A percentile compares a stretch with the other conserved stretches of the same genome.
Evolutionary conservation across 2,113 vertebrate species (phyloP).

Genomic region (Indri indri): DNA sequence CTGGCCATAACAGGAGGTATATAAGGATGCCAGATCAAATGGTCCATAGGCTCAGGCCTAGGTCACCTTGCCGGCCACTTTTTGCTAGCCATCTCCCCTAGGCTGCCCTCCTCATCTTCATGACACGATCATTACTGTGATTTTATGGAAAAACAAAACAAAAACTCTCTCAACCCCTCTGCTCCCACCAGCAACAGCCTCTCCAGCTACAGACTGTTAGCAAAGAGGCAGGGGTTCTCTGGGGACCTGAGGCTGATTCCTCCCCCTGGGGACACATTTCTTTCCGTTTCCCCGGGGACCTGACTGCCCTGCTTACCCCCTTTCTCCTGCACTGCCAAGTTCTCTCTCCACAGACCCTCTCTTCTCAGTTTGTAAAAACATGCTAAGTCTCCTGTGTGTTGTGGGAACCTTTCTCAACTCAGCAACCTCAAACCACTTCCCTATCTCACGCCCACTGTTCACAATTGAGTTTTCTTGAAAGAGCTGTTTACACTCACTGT

Average conservation of each 20-base stretch:
- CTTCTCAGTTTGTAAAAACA: not conserved
- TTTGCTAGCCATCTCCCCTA: not conserved
- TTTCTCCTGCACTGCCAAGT: not conserved
- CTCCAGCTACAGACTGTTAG: not conserved
- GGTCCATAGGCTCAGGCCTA: not conserved
- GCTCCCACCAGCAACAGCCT: not conserved
- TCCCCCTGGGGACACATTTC: not conserved
- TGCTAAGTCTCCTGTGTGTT: not conserved
- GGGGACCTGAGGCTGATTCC: not conserved
- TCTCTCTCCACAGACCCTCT: not conserved
- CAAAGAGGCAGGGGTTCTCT: not conserved
- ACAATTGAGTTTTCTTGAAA: not conserved
- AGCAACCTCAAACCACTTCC: constrained; percentile 59
- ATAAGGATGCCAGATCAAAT: fast-evolving
- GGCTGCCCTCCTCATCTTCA: not conserved
- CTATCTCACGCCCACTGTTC: not conserved
- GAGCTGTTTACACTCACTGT: not conserved
- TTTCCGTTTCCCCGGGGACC: not conserved
- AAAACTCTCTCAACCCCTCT: not conserved
- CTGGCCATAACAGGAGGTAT: not conserved
- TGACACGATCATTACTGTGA: not conserved
- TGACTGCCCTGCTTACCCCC: not conserved
- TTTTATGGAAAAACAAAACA: not conserved
- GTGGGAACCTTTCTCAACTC: not conserved
- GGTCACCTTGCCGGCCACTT: not conserved